Evolutionary conservation across 1,140 invertebrate species (phyloP), one percentile per base, ranked within the genome.

Genomic region (Bicyclus anynana): DNA sequence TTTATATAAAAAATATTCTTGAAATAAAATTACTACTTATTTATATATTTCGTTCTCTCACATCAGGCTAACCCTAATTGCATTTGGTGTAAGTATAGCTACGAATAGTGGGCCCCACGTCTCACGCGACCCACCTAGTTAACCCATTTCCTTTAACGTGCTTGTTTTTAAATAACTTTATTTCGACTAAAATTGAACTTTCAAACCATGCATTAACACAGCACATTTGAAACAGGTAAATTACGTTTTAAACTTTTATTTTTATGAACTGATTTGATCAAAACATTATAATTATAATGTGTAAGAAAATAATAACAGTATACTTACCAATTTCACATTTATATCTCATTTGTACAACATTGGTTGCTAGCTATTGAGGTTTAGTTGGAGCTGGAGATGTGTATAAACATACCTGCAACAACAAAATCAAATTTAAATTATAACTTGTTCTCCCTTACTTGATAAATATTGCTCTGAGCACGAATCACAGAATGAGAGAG

Each of bases 41-140:
- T n/a, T n/a, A n/a, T n/a, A 10, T 12, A 35, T 10, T 40, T 3
- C 37, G 4, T 16, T 16, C 13, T 14, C 37, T 13, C 14, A 6
- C 13, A 20, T 20, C 20, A 44, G 10, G 40, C 14, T 44, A 44
- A 20, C 40, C 40, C 40, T 44, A 44, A 53, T 53, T 53, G 51
- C 51, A 53, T 40, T 44, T 38, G 51, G 7, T 23, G 42, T 27
- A 53, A 53, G 38, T 53, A 55, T 26, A 46, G 44, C 42, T 54
- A 42, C 53, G 23, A 53, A 44, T 53, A 38, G 27, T 29, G 17
- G 38, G 46, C 53, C 33, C 18, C 27, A 27, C 35, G 16, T 55
- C 46, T 37, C 53, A 55, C 53, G 53, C 53, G 42, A 55, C 5
- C 40, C 53, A 55, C 53, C 46, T 55, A 38, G 53, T 55, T 48